Base-by-base conservation (phyloP, 2,113 vertebrate species). In the Cynocephalus volans region DNA sequence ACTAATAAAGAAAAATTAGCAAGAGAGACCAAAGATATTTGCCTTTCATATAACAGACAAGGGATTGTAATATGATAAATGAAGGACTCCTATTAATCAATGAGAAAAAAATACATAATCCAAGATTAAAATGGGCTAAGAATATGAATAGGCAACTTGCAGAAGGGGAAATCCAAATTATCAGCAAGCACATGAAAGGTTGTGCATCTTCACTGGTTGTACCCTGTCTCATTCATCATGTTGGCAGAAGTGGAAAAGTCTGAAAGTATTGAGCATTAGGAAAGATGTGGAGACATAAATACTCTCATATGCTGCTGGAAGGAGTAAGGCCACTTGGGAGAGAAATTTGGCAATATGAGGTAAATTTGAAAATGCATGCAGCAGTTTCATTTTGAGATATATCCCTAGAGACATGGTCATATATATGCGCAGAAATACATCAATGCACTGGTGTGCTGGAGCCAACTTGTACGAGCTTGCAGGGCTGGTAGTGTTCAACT, bases 371-470 rank as follows among this genome's bases (percentile, higher is more conserved):
- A 62, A 18, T 48, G 45, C 52, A 9, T 28, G 21, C 0, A 9
- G 41, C 70, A 70, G 54, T 64, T 89, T 84, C 26, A 0, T 62
- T 60, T 33, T 75, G 79, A 76, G 18, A 8, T 17, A 14, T 21
- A 6, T 41, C 26, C 60, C 69, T 26, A 52, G 75, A 62, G 60
- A 88, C n/a, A 28, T 0, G 0, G 21, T 77, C 12, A 3, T 3
- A 14, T 2, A 26, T 1, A 3, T 0, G 1, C 54, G 15, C 85
- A 24, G 50, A 33, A 11, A 52, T 52, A 15, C 5, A 13, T 23
- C 10, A 0, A 1, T 0, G 5, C 4, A 1, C 14, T 4, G 1
- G 41, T 0, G 33, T 12, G 26, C 19, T 26, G 48, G 69, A 8
- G 41, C 33, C 5, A 4, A 6, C 52, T 9, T 8, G 50, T 4